These are phyloP conservation scores for Echeneis naucrates DNA, from an alignment of 2,797 vertebrate genomes.

Conservation along the genomic window DNA sequence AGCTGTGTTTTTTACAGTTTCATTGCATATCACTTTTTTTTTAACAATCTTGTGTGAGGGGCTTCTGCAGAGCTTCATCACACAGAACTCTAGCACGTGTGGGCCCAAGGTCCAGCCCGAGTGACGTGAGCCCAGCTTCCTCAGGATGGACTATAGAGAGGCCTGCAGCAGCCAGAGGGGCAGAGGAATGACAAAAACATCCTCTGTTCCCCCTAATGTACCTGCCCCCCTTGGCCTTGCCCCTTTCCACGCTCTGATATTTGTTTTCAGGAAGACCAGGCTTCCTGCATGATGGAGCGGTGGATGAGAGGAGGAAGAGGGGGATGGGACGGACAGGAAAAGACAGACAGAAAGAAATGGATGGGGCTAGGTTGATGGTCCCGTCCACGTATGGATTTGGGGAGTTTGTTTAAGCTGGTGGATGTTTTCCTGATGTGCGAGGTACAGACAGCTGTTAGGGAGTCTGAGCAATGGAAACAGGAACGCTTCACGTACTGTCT, in stretches of 20 bases:
- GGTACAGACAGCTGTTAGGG: constrained; percentile 65
- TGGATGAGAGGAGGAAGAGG: constrained; percentile 71
- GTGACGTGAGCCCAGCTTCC: constrained; percentile 82
- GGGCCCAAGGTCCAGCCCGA: constrained; percentile 51
- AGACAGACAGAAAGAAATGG: constrained; percentile 61
- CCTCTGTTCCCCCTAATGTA: constrained; percentile 68
- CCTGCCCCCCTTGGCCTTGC: constrained; percentile 69
- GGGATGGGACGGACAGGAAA: constrained; percentile 62
- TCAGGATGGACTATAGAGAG: constrained; percentile 76
- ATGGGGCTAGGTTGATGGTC: constrained; percentile 43
- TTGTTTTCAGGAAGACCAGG: constrained; percentile 82
- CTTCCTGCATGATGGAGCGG: constrained; percentile 77
- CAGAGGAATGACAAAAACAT: constrained; percentile 80
- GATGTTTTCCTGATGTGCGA: constrained; percentile 41
- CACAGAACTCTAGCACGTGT: constrained; percentile 41
- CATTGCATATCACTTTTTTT: constrained; percentile 8
- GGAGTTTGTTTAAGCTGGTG: constrained; percentile 1
- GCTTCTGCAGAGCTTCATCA: constrained; percentile 32
- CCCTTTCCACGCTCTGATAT: constrained; percentile 67
- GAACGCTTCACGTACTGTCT: neutral
- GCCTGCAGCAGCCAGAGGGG: constrained; percentile 69
- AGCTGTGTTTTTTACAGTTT: constrained; percentile 20
- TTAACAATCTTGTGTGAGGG: constrained; percentile 34
- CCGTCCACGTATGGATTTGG: constrained; percentile 20
- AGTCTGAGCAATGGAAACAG: neutral